Conservation (phyloP, 2,113 vertebrate species). For the Alosa alosa region DNA sequence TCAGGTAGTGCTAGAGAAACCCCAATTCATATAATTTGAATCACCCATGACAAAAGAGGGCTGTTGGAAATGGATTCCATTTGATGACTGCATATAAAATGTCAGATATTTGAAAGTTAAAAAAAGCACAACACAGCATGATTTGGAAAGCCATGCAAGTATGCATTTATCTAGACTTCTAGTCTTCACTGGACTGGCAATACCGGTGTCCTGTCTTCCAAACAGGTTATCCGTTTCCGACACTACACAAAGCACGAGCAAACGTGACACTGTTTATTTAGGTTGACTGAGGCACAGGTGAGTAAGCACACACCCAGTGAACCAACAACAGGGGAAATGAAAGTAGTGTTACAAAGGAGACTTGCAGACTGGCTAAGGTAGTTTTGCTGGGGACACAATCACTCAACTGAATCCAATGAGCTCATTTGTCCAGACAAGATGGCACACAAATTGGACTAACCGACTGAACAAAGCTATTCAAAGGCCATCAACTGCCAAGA, state of each 20-base stretch:
- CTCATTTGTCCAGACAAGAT: not conserved
- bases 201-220: not conserved
- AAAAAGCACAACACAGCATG: not conserved
- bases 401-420: not conserved
- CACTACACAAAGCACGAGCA: not conserved
- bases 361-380: not conserved
- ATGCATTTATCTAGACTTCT: not conserved
- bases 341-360: not conserved
- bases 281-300: not conserved
- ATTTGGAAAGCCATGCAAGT: not conserved
- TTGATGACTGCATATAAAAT: not conserved
- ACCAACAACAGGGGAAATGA: not conserved
- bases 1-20: not conserved
- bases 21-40: not conserved
- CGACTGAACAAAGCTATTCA: not conserved
- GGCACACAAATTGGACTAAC: not conserved
- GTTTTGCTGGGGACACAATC: not conserved
- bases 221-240: not conserved
- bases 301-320: constrained; percentile 1
- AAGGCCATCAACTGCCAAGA: not conserved
- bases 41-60: not conserved
- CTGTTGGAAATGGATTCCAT: not conserved
- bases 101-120: not conserved
- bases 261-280: not conserved
- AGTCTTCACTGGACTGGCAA: no score